Evolutionary conservation across 2,797 vertebrate genomes (phyloP).

Genomic region (Threskiornis aethiopicus): DNA sequence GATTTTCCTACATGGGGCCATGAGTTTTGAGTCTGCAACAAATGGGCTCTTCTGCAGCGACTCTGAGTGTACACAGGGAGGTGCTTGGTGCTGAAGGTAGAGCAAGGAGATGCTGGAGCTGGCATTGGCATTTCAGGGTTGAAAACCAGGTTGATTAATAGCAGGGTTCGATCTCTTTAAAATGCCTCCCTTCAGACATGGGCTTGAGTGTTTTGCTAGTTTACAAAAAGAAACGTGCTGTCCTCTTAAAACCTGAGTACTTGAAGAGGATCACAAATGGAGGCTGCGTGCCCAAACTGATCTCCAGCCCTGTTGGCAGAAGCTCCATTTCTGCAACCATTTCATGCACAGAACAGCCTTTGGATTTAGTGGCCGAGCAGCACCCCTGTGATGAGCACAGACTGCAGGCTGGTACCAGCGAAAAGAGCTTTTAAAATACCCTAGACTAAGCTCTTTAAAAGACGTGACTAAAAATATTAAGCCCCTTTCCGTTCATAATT

Average conservation of each 20-base stretch:
- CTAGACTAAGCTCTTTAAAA: not conserved
- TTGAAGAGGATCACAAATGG: not conserved
- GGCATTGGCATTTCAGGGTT: not conserved
- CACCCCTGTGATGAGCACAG: not conserved
- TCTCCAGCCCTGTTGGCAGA: not conserved
- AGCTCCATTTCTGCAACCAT: not conserved
- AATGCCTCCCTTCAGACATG: not conserved
- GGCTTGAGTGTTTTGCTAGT: not conserved
- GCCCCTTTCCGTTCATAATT: not conserved
- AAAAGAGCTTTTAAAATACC: not conserved
- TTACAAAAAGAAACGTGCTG: not conserved
- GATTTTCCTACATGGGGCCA: not conserved
- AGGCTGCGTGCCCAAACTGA: not conserved
- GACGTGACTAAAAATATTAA: not conserved
- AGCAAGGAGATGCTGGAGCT: not conserved
- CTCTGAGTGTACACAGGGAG: not conserved
- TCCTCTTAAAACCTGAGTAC: not conserved
- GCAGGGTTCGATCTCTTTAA: not conserved
- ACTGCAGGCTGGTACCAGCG: not conserved
- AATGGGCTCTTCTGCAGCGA: accelerated
- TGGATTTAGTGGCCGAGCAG: not conserved
- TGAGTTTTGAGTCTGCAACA: not conserved
- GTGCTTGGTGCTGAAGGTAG: not conserved
- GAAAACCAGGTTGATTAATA: not conserved
- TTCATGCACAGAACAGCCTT: not conserved